phyloP scores from a whole-genome alignment of 2,888 invertebrate species.

The Eremobia ochroleuca region DNA sequence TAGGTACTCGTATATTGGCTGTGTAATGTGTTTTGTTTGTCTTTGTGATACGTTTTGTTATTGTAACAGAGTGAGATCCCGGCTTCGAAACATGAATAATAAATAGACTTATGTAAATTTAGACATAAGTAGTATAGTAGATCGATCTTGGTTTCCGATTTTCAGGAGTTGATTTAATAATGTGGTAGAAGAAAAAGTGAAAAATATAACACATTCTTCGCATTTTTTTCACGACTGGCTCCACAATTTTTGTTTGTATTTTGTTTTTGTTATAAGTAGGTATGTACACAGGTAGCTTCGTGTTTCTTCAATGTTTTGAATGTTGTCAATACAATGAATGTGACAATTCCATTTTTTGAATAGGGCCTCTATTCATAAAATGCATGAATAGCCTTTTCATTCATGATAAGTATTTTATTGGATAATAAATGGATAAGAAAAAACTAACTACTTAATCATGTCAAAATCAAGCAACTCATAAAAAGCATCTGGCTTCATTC shows the following conservation, averaged over 20 bases:
- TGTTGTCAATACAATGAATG: too few species aligned
- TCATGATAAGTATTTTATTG: neutral
- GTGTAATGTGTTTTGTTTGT: constrained; percentile 21
- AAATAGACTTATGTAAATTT: constrained; percentile 15
- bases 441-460: neutral
- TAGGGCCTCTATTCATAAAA: neutral
- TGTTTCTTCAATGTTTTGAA: neutral
- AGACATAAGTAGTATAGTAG: neutral
- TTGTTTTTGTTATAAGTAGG: neutral
- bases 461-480: neutral
- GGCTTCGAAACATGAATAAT: constrained; percentile 22
- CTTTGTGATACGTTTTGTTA: constrained; percentile 27
- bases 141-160: neutral
- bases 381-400: neutral
- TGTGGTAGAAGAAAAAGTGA: neutral
- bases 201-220: neutral
- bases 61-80: constrained; percentile 25
- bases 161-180: constrained; percentile 6
- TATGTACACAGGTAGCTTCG: neutral
- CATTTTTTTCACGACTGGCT: neutral
- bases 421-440: neutral
- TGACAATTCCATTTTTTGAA: neutral
- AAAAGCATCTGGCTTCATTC: neutral
- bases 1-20: too few species aligned
- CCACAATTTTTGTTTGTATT: neutral